A percentile compares a stretch with the other conserved stretches of the same genome.
These are phyloP conservation scores for Sebastes matsubarae DNA, from an alignment of 2,797 vertebrate species.

Conservation along the genomic window DNA sequence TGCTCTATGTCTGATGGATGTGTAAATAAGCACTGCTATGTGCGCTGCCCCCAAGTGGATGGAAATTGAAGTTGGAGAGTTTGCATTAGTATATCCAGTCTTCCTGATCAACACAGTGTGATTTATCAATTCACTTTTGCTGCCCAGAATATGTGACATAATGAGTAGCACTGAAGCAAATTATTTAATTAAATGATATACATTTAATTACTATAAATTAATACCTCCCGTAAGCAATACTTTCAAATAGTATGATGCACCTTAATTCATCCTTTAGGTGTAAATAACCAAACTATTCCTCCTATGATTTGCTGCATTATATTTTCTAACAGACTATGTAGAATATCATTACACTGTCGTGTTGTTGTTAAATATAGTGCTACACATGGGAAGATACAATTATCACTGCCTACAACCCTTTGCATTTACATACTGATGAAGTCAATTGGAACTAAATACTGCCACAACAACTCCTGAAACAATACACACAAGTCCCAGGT, in stretches of 20 bases:
- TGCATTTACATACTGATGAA: conserved; percentile 30
- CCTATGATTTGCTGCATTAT: not conserved
- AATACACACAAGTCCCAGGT: conserved; percentile 44
- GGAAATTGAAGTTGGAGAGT: not conserved
- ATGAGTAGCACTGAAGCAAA: not conserved
- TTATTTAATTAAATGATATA: not conserved
- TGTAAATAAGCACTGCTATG: not conserved
- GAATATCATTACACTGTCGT: not conserved
- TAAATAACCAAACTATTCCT: not conserved
- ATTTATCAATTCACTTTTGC: not conserved
- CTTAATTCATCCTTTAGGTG: not conserved
- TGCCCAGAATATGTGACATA: not conserved
- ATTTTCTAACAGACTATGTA: not conserved
- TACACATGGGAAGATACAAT: conserved; percentile 8
- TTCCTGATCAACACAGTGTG: not conserved
- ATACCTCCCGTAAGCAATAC: not conserved
- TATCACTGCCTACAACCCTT: conserved; percentile 6
- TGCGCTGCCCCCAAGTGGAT: not conserved
- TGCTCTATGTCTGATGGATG: not conserved
- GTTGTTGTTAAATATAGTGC: not conserved
- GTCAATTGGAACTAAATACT: conserved; percentile 28
- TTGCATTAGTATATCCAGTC: not conserved
- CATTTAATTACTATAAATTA: not conserved
- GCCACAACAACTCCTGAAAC: conserved; percentile 20
- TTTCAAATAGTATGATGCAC: not conserved